Conservation (phyloP, 2,888 invertebrate genomes). For the Sabatieria punctata region DNA sequence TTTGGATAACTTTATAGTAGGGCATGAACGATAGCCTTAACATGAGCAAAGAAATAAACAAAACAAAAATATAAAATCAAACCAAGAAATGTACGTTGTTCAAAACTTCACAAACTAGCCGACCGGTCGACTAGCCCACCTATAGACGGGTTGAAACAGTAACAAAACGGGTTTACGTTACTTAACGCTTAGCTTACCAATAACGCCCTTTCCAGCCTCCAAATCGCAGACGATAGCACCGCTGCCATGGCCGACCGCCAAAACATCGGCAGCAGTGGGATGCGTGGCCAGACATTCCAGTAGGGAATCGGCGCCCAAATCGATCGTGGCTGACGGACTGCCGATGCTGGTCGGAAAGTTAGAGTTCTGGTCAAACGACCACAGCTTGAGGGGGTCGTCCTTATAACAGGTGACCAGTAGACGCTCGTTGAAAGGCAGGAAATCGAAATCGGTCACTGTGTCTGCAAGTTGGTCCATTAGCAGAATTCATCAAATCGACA, state of each 20-base stretch:
- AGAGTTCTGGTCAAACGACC: background rate
- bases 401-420: slow-evolving; percentile 60
- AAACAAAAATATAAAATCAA: too few species aligned
- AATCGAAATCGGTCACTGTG: slow-evolving; percentile 80
- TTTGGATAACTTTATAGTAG: too few species aligned
- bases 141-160: too few species aligned
- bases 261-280: slow-evolving; percentile 69
- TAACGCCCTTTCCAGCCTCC: slow-evolving; percentile 52
- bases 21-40: too few species aligned
- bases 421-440: slow-evolving; percentile 86
- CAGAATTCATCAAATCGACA: too few species aligned
- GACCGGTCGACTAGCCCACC: too few species aligned
- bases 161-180: too few species aligned
- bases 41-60: too few species aligned
- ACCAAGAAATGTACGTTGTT: too few species aligned
- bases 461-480: too few species aligned
- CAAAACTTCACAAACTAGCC: too few species aligned
- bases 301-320: slow-evolving; percentile 2
- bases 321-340: background rate
- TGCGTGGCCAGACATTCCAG: slow-evolving; percentile 39
- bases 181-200: slow-evolving; percentile 44
- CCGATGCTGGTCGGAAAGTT: background rate
- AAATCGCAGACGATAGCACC: slow-evolving; percentile 72
- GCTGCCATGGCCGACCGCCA: slow-evolving; percentile 65
- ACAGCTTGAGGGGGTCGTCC: slow-evolving; percentile 29